These are phyloP conservation scores for Eulemur mongoz DNA, from an alignment of 2,797 vertebrate genomes.

Conservation along the genomic window DNA sequence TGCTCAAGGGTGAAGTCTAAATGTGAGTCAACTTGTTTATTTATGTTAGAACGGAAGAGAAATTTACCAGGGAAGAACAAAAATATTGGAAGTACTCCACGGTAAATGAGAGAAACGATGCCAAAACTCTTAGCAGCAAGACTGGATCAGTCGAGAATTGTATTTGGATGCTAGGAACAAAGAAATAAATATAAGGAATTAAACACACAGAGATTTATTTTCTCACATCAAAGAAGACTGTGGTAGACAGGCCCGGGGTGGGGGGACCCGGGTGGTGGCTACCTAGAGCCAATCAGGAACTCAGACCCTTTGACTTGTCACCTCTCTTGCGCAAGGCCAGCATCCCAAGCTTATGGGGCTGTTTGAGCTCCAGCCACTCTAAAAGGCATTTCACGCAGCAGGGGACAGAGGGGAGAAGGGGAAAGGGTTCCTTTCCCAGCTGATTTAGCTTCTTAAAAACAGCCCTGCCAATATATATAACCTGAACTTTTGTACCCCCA, in stretches of 20 bases:
- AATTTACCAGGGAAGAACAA: neutral
- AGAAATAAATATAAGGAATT: neutral
- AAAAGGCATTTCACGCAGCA: neutral
- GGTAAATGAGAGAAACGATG: neutral
- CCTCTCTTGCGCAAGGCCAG: rapidly evolving
- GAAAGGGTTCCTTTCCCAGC: neutral
- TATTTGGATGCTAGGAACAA: neutral
- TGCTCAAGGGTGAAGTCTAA: neutral
- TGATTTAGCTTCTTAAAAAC: neutral
- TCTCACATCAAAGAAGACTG: neutral
- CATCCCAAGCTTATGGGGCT: neutral
- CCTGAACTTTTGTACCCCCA: too few relatives aligned
- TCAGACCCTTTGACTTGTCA: neutral
- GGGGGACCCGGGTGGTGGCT: too few relatives aligned
- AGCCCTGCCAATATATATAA: neutral
- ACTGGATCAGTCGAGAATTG: neutral
- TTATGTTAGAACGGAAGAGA: neutral
- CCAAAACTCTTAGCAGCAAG: neutral
- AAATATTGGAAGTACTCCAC: neutral
- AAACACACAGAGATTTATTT: neutral
- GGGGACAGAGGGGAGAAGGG: neutral
- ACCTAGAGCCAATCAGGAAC: neutral
- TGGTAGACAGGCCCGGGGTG: neutral
- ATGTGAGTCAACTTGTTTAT: neutral
- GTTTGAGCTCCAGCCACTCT: neutral